Percentiles rank a stretch among this genome's conserved stretches.
Conservation (phyloP, 2,113 vertebrate genomes). For the Etheostoma spectabile region DNA sequence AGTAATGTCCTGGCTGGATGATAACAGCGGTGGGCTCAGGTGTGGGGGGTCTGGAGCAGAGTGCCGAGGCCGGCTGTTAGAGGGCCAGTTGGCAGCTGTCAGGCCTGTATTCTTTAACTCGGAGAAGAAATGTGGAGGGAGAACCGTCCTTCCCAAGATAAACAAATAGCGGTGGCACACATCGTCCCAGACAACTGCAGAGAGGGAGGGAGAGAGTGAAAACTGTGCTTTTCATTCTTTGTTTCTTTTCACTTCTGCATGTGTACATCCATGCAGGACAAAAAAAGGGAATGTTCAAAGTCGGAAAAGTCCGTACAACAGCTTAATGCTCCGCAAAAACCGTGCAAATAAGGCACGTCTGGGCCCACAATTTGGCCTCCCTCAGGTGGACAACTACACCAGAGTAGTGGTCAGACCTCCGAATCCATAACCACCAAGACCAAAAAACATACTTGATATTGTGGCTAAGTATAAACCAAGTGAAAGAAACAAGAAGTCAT, state of each 20-base stretch:
- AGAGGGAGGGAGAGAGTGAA: slow-evolving; percentile 37
- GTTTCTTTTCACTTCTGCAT: slow-evolving; percentile 33
- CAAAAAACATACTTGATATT: background rate
- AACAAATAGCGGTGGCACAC: slow-evolving; percentile 76
- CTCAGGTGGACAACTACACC: background rate
- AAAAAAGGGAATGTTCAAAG: too few species aligned
- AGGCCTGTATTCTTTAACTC: slow-evolving; percentile 75
- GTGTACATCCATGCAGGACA: too few species aligned
- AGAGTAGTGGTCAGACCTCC: background rate
- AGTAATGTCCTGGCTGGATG: background rate
- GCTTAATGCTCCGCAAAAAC: too few species aligned
- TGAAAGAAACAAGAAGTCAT: background rate
- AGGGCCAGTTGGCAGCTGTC: slow-evolving; percentile 82
- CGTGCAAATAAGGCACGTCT: too few species aligned
- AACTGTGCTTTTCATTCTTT: slow-evolving; percentile 27
- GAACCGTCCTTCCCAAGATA: slow-evolving; percentile 76
- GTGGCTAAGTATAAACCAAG: background rate
- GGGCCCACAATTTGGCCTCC: too few species aligned
- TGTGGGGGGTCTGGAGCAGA: slow-evolving; percentile 23
- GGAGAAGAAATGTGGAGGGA: slow-evolving; percentile 73
- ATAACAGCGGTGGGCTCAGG: slow-evolving; percentile 34
- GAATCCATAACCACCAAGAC: background rate
- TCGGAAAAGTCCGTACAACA: too few species aligned
- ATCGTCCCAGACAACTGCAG: slow-evolving; percentile 56
- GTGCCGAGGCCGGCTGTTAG: slow-evolving; percentile 51